Evolutionary conservation across 2,113 vertebrate species (phyloP), one percentile per base, ranked within the genome.

Genomic region (Mola mola): DNA sequence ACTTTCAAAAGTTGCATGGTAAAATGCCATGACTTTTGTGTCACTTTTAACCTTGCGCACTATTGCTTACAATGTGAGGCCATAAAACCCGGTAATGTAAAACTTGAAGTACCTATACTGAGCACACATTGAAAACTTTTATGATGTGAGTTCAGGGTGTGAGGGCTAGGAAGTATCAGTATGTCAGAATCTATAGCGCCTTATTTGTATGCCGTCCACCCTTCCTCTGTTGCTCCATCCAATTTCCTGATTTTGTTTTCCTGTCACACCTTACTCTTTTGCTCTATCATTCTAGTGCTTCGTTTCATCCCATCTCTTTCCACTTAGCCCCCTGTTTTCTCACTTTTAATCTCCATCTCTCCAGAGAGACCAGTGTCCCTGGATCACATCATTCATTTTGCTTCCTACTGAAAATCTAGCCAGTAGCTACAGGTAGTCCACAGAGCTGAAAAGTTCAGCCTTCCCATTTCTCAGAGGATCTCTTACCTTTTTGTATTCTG

Each of bases 361-460:
- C 79, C 55, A 38, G 78, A 84, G 78, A 65, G 37, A 56, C 52
- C 58, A 10, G 55, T 71, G 67, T 82, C 84, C 65, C 78, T 20
- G 61, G 42, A 64, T 74, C 61, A 67, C 69, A 72, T 80, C 21
- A 78, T 85, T 89, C 82, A 86, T 85, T 77, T 81, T 58, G 59
- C 64, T 55, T 62, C 41, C 40, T 11, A 28, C 65, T 66, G 81
- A 74, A 86, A 81, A 64, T 59, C 51, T 69, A 71, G 76, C 78
- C 65, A 44, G 48, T 64, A 63, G 72, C 75, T 57, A 71, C 55
- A 89, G 75, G 78, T 78, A 55, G 25, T 48, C 44, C 69, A 42
- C 55, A 53, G 36, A 63, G 46, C 75, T 75, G 17, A 72, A 66
- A 72, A 72, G 62, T 67, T 55, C 41, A 57, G 63, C 38, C 52